Evolutionary conservation across 2,888 invertebrate species (phyloP).

Genomic region (Ophraella communa): DNA sequence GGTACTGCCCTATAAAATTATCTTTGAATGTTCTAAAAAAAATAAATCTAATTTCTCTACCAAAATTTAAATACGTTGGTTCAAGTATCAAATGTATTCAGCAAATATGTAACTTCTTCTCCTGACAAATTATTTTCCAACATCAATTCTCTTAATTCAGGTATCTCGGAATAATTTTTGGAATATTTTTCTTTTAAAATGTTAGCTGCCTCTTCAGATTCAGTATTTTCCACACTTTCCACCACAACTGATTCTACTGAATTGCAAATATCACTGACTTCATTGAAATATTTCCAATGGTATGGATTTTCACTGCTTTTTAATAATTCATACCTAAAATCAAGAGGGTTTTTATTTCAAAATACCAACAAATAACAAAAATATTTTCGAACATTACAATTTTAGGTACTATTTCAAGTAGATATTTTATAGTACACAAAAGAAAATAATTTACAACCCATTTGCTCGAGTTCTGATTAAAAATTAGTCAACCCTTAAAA

Average conservation of each 20-base stretch:
- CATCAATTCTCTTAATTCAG: conserved; percentile 27
- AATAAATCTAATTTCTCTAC: not conserved
- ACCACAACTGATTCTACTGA: conserved; percentile 5
- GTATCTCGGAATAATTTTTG: conserved; percentile 20
- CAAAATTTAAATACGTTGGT: not conserved
- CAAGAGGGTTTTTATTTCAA: too few species aligned
- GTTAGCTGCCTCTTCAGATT: conserved; percentile 1
- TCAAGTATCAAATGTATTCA: conserved; percentile 14
- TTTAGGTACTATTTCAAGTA: too few species aligned
- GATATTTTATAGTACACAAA: too few species aligned
- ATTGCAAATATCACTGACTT: conserved; percentile 22
- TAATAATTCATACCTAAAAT: conserved; percentile 25
- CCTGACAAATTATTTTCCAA: conserved; percentile 29
- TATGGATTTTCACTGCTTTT: conserved; percentile 19
- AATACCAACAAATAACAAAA: not conserved
- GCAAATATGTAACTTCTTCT: conserved; percentile 30
- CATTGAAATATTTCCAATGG: conserved; percentile 26
- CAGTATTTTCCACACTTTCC: conserved; percentile 1
- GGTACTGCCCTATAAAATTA: not conserved
- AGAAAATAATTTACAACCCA: too few species aligned
- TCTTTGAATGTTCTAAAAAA: not conserved
- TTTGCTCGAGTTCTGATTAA: too few species aligned
- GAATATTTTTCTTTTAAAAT: conserved; percentile 19
- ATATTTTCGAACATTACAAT: too few species aligned
- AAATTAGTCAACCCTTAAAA: too few species aligned